These are phyloP conservation scores for Habropoda laboriosa DNA, from an alignment of 1,140 invertebrate genomes.

Conservation along the genomic window DNA sequence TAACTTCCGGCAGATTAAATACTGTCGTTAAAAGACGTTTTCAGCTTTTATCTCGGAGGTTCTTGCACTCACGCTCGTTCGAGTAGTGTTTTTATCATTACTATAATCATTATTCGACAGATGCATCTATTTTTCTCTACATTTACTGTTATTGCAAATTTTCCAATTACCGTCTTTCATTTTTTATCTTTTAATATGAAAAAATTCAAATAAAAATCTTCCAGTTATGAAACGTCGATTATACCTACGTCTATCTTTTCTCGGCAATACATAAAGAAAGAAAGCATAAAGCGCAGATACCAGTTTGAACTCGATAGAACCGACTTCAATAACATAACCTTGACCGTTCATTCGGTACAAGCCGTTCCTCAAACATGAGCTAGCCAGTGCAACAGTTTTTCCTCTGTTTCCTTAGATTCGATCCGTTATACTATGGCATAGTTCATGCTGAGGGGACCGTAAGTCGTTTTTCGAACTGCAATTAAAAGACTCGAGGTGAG, in stretches of 20 bases:
- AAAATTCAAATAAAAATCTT: no score
- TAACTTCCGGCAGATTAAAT: not conserved
- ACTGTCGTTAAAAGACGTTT: not conserved
- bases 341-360: not conserved
- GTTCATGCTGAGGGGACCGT: no score
- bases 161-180: no score
- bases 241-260: no score
- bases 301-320: not conserved
- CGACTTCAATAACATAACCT: slow-evolving; percentile 1
- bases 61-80: not conserved
- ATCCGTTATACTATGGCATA: not conserved
- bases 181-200: no score
- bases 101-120: no score
- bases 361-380: not conserved
- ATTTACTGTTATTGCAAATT: no score
- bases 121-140: no score
- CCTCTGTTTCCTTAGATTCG: not conserved
- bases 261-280: no score
- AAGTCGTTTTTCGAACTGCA: not conserved
- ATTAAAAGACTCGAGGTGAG: not conserved
- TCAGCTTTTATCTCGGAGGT: not conserved
- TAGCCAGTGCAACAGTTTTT: not conserved
- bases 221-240: no score
- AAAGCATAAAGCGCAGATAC: no score
- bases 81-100: not conserved